Evolutionary conservation across 2,888 invertebrate genomes (phyloP), one percentile per base, ranked within the genome.

Genomic region (Steinernema hermaphroditum): DNA sequence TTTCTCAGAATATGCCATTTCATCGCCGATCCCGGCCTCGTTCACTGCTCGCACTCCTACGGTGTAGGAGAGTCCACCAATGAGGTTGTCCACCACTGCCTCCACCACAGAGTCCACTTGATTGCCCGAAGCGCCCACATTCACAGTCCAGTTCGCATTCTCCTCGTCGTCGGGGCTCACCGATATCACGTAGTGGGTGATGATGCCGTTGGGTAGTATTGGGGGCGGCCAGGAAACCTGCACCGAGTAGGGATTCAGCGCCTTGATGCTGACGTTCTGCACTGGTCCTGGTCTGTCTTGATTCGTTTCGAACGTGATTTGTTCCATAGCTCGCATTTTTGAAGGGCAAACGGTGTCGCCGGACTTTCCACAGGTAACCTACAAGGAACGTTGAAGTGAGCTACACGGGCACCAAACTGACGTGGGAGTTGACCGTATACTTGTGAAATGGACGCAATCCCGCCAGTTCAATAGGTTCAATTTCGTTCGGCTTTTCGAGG

Each of bases 391-490:
- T 27, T 37, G 6, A 54, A 8, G 34, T 9, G 32, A 14, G 24
- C 43, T 19, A n/a, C n/a, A n/a, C n/a, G 37, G 37, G 6, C 12
- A 8, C 22, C 29, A 24, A 69, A 2, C 68, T 57, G 19, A 84
- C 81, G 54, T 84, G 81, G 1, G 83, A 78, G 54, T 83, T 84
- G 2, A 83, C 78, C 0, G 78, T 76, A 71, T 85, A 85, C 73
- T 83, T 83, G 74, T 83, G 83, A 74, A 80, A 85, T 2, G 85
- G 83, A 54, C 80, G 76, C 46, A 85, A 77, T 4, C 82, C 83
- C 44, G 80, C 80, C 29, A 85, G 74, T 19, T 75, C 75, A 19
- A 85, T 70, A 12, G 81, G 71, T 2, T 24, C 62, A 46, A 44
- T 50, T 34, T 37, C 37, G 49, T 22, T 19, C 19, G 16, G 19